Evolutionary conservation across 2,888 invertebrate genomes (phyloP).

Genomic region (Lasioglossum figueresi): DNA sequence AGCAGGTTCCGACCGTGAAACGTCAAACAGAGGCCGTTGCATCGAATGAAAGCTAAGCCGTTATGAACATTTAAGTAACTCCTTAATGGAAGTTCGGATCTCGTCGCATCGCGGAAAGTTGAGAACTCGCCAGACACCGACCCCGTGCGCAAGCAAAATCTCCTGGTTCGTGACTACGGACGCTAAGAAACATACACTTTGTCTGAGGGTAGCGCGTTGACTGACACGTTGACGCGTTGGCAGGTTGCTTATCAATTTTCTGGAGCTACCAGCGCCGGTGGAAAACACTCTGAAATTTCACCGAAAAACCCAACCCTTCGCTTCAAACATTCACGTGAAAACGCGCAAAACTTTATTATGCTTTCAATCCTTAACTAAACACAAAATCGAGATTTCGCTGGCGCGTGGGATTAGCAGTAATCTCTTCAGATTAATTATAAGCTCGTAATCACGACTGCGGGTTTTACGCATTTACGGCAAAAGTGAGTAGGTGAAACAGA

Average conservation of each 20-base stretch:
- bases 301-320: neutral
- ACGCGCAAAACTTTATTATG: neutral
- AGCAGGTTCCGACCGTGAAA: conserved; percentile 17
- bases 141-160: conserved; percentile 25
- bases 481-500: too few species aligned
- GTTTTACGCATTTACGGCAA: neutral
- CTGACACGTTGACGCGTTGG: conserved; percentile 4
- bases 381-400: neutral
- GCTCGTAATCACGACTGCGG: neutral
- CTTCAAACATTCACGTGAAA: neutral
- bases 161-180: conserved; percentile 26
- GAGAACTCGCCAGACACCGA: conserved; percentile 63
- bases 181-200: conserved; percentile 19
- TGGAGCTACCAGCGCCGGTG: neutral
- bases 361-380: neutral
- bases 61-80: conserved; percentile 73
- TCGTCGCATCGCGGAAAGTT: conserved; percentile 65
- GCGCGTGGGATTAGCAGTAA: neutral
- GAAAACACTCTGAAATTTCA: neutral
- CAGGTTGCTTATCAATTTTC: neutral
- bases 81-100: conserved; percentile 70
- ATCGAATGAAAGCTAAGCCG: conserved; percentile 63
- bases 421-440: neutral
- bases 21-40: conserved; percentile 50
- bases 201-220: conserved; percentile 1